phyloP scores from a whole-genome alignment of 37 sponge, comb jelly and placozoan species.

The Cladorhizidae sp. region DNA sequence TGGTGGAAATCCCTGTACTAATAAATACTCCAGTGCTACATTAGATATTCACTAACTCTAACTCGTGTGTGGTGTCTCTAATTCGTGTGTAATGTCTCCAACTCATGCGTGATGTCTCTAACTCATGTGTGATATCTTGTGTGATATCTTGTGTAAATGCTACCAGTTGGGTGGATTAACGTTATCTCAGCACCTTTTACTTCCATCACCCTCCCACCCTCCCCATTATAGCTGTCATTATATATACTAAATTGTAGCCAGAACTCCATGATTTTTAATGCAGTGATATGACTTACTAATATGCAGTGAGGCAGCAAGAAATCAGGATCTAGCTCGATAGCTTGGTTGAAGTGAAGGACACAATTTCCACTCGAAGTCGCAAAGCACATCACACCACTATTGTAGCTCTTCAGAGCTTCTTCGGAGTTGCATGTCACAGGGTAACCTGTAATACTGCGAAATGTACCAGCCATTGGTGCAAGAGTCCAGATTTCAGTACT shows the following conservation, averaged over 20 bases:
- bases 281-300: conserved; percentile 19
- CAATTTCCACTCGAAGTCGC: conserved; percentile 1
- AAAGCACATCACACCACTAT: conserved; percentile 15
- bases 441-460: conserved; percentile 4
- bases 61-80: too few relatives aligned
- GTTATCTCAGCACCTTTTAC: background rate
- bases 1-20: too few relatives aligned
- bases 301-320: conserved; percentile 41
- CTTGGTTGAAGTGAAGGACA: conserved; percentile 10
- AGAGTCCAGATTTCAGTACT: too few relatives aligned
- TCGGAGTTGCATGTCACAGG: conserved; percentile 19
- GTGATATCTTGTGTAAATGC: background rate
- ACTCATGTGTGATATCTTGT: background rate
- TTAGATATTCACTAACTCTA: too few relatives aligned
- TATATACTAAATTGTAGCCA: background rate
- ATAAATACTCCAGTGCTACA: too few relatives aligned
- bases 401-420: conserved; percentile 34
- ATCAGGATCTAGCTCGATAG: conserved; percentile 30
- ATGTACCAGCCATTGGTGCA: too few relatives aligned
- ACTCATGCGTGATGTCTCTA: too few relatives aligned
- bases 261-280: background rate
- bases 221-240: background rate
- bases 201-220: background rate
- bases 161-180: background rate
- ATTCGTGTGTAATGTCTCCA: too few relatives aligned